A percentile compares a stretch with the other conserved stretches of the same genome.
These are phyloP conservation scores for Florisuga fusca DNA, from an alignment of 2,797 vertebrate species.

Conservation along the genomic window DNA sequence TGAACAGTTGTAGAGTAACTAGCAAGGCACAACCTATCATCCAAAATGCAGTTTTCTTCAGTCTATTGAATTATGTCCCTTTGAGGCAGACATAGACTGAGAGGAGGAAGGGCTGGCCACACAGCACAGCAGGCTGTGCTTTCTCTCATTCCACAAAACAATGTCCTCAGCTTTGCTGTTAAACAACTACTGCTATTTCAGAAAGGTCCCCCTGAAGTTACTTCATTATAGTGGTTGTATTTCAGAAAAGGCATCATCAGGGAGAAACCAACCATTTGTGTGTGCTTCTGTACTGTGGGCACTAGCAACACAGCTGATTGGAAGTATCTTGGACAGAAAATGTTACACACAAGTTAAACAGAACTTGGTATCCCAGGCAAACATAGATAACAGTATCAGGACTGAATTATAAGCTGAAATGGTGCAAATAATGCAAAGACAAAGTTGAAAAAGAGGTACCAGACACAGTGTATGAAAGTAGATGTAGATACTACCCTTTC, in stretches of 20 bases:
- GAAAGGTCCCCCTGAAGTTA: rapidly evolving
- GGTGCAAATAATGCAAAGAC: not conserved
- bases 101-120: not conserved
- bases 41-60: no score
- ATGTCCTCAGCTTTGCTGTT: rapidly evolving
- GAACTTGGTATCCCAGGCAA: not conserved
- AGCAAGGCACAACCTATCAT: not conserved
- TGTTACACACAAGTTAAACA: not conserved
- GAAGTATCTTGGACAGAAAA: not conserved
- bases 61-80: rapidly evolving
- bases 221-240: rapidly evolving
- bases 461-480: not conserved
- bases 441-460: not conserved
- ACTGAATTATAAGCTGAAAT: not conserved
- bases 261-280: not conserved
- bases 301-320: not conserved
- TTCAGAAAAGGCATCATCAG: not conserved
- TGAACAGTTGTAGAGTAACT: not conserved
- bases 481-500: not conserved
- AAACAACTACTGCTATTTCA: not conserved
- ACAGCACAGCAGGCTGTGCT: not conserved
- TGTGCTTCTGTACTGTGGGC: not conserved
- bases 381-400: not conserved
- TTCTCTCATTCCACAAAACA: not conserved
- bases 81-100: rapidly evolving